Conservation (phyloP, 92 coral and sea anemone species). For the Metridium senile region DNA sequence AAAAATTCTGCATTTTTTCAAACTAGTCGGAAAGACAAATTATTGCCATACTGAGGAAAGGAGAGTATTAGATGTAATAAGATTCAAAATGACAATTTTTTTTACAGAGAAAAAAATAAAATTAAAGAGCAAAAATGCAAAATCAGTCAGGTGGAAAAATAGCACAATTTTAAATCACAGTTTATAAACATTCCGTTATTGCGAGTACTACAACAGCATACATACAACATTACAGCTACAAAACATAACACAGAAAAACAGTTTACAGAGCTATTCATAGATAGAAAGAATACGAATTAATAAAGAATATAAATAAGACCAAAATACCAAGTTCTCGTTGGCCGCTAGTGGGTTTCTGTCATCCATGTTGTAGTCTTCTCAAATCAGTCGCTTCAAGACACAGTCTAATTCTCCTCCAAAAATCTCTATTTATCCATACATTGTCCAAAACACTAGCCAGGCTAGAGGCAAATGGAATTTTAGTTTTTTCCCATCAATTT, state of each 20-base stretch:
- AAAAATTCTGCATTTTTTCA: too few species aligned
- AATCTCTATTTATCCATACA: background rate
- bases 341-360: conserved; percentile 87
- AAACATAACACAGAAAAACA: background rate
- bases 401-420: background rate
- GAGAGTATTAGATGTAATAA: too few species aligned
- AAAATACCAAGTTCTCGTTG: conserved; percentile 92
- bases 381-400: background rate
- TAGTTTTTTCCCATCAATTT: background rate
- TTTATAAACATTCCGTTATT: conserved; percentile 2
- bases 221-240: background rate
- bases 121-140: too few species aligned
- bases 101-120: too few species aligned
- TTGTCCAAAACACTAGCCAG: conserved; percentile 6
- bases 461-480: background rate
- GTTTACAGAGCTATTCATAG: background rate
- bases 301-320: conserved; percentile 11
- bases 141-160: conserved; percentile 14
- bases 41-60: too few species aligned
- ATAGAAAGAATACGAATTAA: background rate
- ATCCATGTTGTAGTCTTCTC: conserved; percentile 67
- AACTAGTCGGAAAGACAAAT: too few species aligned
- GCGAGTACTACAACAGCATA: background rate
- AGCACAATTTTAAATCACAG: background rate
- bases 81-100: too few species aligned